Conservation (phyloP, 1,140 invertebrate genomes). For the Pseudobourletiella spinata region DNA sequence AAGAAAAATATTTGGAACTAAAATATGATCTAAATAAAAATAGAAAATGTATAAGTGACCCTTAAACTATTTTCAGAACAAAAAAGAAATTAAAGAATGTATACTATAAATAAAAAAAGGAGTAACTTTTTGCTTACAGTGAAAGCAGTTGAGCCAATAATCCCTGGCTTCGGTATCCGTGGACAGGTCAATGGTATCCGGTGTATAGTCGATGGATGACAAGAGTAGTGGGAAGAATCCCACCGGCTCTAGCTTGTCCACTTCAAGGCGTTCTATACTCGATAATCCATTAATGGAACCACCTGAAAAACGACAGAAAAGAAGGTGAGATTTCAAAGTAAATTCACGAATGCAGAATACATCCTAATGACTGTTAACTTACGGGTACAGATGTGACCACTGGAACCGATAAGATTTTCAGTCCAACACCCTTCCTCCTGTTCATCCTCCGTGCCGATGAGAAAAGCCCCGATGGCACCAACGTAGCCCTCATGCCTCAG, state of each 20-base stretch:
- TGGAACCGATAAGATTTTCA: conserved; percentile 60
- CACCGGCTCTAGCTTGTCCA: conserved; percentile 55
- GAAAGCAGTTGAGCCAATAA: conserved; percentile 89
- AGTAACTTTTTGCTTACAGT: conserved; percentile 53
- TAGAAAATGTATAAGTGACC: too few relatives aligned
- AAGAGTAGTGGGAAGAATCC: conserved; percentile 57
- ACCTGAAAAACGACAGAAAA: background rate
- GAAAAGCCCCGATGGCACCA: conserved; percentile 66
- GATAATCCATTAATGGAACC: background rate
- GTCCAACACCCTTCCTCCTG: conserved; percentile 57
- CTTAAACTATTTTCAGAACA: conserved; percentile 1
- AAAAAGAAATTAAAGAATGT: background rate
- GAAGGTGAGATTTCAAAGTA: background rate
- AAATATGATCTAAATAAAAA: too few relatives aligned
- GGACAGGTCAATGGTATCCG: conserved; percentile 81
- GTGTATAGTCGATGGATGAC: conserved; percentile 59
- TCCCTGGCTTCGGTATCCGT: conserved; percentile 73
- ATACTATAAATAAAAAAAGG: background rate
- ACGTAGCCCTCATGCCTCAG: conserved; percentile 68
- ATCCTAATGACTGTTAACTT: too few relatives aligned
- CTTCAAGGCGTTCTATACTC: conserved; percentile 54
- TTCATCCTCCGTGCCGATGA: conserved; percentile 56
- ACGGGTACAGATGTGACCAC: background rate
- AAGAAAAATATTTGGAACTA: too few relatives aligned
- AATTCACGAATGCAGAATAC: too few relatives aligned